phyloP scores from a whole-genome alignment of 2,888 invertebrate genomes.

The Augochlorella aurata region DNA sequence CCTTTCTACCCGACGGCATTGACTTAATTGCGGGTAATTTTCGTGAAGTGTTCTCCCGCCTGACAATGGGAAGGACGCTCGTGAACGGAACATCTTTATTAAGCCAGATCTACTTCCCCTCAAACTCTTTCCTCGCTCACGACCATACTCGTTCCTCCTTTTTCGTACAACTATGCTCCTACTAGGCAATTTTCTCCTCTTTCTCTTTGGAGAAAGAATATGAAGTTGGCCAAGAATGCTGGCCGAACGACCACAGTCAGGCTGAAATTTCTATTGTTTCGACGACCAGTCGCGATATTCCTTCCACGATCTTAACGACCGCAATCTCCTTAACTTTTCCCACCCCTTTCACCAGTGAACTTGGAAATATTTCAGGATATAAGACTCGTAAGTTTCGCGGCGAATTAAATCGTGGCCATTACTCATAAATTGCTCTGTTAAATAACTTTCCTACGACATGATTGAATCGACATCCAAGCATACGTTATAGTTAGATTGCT shows the following conservation, averaged over 20 bases:
- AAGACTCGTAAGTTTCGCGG: neutral
- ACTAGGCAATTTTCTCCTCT: neutral
- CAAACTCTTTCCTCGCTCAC: neutral
- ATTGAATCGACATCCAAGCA: too few relatives aligned
- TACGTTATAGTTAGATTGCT: too few relatives aligned
- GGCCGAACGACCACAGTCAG: slow-evolving; percentile 20
- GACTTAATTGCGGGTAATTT: slow-evolving; percentile 68
- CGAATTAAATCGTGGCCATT: neutral
- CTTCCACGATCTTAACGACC: neutral
- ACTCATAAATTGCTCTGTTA: neutral
- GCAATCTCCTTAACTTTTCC: slow-evolving; percentile 18
- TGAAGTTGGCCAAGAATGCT: slow-evolving; percentile 24
- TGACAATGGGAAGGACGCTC: slow-evolving; percentile 53
- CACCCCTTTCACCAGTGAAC: neutral
- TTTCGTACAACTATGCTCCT: neutral
- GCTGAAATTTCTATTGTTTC: slow-evolving; percentile 39
- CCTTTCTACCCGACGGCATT: slow-evolving; percentile 48
- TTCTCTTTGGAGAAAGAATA: neutral
- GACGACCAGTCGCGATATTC: slow-evolving; percentile 20
- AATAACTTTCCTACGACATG: too few relatives aligned
- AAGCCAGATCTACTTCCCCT: slow-evolving; percentile 38
- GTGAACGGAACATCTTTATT: slow-evolving; percentile 55
- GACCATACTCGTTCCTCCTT: slow-evolving; percentile 13
- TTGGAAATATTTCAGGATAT: neutral
- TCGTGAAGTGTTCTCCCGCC: slow-evolving; percentile 49